phyloP scores from a whole-genome alignment of 2,113 vertebrate species.

The Seriola dumerili region DNA sequence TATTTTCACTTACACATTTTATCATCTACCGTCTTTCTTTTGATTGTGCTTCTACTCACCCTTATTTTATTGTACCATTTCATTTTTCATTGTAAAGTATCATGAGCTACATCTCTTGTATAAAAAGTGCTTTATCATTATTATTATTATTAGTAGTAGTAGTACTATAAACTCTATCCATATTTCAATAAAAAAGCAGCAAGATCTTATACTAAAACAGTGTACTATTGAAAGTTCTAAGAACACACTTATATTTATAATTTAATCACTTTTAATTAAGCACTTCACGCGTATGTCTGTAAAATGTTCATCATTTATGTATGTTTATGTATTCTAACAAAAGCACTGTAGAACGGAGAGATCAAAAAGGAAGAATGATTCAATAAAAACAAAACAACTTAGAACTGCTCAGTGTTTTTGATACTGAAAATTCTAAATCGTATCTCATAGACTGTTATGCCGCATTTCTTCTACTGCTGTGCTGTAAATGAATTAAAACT shows the following conservation, averaged over 20 bases:
- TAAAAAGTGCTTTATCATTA: too few relatives aligned
- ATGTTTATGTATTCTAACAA: not conserved
- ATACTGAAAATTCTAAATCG: not conserved
- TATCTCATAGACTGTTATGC: not conserved
- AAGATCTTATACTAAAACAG: too few relatives aligned
- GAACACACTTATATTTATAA: not conserved
- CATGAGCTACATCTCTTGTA: too few relatives aligned
- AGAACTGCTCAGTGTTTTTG: not conserved
- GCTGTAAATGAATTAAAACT: slow-evolving; percentile 16
- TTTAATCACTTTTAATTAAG: not conserved
- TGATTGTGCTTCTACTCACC: too few relatives aligned
- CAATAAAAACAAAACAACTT: not conserved
- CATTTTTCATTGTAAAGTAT: too few relatives aligned
- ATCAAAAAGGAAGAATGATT: not conserved
- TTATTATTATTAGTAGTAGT: too few relatives aligned
- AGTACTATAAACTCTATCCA: too few relatives aligned
- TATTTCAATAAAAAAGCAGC: too few relatives aligned
- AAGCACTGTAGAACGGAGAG: not conserved
- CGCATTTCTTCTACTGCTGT: not conserved
- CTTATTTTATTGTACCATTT: too few relatives aligned
- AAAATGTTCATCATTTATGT: too few relatives aligned
- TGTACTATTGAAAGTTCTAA: not conserved
- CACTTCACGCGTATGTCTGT: not conserved
- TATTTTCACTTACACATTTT: too few relatives aligned
- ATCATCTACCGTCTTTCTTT: too few relatives aligned